These are phyloP conservation scores for Eueremaeus valkanovi DNA, from an alignment of 2,888 invertebrate species.

Conservation along the genomic window DNA sequence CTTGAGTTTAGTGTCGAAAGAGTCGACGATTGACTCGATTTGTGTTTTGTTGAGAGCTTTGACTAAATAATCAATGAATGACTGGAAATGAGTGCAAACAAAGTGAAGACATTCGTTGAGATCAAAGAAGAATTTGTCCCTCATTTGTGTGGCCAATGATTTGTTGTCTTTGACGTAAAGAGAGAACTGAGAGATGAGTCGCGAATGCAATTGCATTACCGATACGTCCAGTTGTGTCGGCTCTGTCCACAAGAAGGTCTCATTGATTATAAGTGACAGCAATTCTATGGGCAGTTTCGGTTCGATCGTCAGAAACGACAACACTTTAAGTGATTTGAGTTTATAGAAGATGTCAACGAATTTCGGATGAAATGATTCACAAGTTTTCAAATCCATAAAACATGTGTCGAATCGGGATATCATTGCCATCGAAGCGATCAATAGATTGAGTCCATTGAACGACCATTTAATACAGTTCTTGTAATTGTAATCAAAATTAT, in stretches of 20 bases:
- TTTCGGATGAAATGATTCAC: constrained; percentile 12
- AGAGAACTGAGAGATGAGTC: constrained; percentile 22
- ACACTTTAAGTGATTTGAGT: constrained; percentile 22
- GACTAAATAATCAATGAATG: constrained; percentile 18
- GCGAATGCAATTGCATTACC: constrained; percentile 18
- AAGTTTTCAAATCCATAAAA: not conserved
- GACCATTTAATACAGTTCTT: constrained; percentile 17
- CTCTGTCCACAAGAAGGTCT: constrained; percentile 31
- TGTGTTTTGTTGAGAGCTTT: constrained; percentile 9
- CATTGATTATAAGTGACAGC: constrained; percentile 9
- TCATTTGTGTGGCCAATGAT: constrained; percentile 15
- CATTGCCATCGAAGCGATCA: constrained; percentile 16
- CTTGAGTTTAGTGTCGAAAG: not conserved
- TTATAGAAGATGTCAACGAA: constrained; percentile 14
- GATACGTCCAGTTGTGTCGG: constrained; percentile 19
- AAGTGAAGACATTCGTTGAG: constrained; percentile 22
- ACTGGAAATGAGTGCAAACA: constrained; percentile 1
- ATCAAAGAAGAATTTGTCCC: not conserved
- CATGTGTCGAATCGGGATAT: not conserved
- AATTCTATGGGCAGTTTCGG: constrained; percentile 12
- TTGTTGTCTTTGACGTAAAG: not conserved
- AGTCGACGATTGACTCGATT: constrained; percentile 23
- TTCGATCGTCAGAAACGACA: constrained; percentile 24
- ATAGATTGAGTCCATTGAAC: constrained; percentile 11
- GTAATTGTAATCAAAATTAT: not conserved